A percentile compares a stretch with the other conserved stretches of the same genome.
These are phyloP conservation scores for Lycophotia porphyrea DNA, from an alignment of 2,888 invertebrate species.

Conservation along the genomic window DNA sequence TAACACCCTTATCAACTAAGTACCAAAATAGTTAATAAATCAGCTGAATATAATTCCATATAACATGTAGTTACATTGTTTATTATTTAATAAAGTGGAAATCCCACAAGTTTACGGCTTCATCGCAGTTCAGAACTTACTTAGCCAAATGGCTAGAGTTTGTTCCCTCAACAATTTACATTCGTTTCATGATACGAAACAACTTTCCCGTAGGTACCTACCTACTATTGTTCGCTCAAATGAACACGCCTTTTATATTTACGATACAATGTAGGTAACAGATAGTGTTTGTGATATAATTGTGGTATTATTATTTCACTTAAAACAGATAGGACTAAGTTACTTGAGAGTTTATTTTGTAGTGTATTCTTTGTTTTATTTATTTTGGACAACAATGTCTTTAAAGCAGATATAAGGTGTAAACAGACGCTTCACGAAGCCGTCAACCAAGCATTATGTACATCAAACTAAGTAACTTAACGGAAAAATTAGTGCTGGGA, in stretches of 20 bases:
- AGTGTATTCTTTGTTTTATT: no score
- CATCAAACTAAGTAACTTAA: no score
- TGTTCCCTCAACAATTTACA: slow-evolving; percentile 73
- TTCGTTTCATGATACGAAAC: slow-evolving; percentile 72
- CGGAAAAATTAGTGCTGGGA: no score
- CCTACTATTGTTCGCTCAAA: slow-evolving; percentile 60
- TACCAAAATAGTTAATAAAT: slow-evolving; percentile 46
- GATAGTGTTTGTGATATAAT: slow-evolving; percentile 8
- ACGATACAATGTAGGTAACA: slow-evolving; percentile 23
- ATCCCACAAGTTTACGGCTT: slow-evolving; percentile 75
- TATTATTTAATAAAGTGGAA: slow-evolving; percentile 79
- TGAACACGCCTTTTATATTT: slow-evolving; percentile 60
- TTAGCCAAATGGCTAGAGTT: slow-evolving; percentile 75
- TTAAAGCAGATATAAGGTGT: no score
- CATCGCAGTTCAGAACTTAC: slow-evolving; percentile 76
- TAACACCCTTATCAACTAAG: slow-evolving; percentile 32
- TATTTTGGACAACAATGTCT: no score
- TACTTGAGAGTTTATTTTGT: no score
- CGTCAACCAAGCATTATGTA: no score
- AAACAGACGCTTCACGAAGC: no score
- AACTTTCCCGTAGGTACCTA: slow-evolving; percentile 60
- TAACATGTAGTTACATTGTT: slow-evolving; percentile 71
- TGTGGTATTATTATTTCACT: neutral
- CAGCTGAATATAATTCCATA: slow-evolving; percentile 58
- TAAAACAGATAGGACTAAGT: neutral